phyloP scores from a whole-genome alignment of 2,113 vertebrate species.

The Platysteira castanea region DNA sequence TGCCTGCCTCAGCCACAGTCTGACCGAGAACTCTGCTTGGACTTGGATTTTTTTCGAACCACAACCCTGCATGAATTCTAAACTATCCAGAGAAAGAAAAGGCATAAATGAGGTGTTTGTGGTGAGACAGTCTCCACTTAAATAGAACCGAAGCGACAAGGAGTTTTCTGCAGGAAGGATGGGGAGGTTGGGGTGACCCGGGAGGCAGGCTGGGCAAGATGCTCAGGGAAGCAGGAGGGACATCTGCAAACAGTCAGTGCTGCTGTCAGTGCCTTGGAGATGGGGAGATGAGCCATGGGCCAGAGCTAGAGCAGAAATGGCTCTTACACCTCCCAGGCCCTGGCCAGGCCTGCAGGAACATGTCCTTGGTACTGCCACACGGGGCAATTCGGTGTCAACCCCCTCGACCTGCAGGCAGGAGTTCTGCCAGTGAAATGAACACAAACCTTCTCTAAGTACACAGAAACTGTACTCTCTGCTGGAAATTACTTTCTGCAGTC shows the following conservation, averaged over 20 bases:
- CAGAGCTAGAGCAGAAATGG: not conserved
- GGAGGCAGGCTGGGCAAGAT: not conserved
- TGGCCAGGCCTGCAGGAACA: rapidly evolving
- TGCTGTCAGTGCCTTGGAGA: not conserved
- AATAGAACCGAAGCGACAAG: slow-evolving; percentile 42
- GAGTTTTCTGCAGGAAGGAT: slow-evolving; percentile 31
- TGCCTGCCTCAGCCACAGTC: not conserved
- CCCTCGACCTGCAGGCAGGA: not conserved
- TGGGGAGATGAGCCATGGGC: not conserved
- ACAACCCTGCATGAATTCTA: slow-evolving; percentile 27
- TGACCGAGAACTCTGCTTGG: not conserved
- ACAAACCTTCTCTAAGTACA: not conserved
- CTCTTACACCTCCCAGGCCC: rapidly evolving
- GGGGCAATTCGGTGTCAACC: rapidly evolving
- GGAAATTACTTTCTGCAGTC: slow-evolving; percentile 19
- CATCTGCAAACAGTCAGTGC: not conserved
- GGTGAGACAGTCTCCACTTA: slow-evolving; percentile 70
- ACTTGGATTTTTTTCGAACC: slow-evolving; percentile 35
- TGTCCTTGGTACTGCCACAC: not conserved
- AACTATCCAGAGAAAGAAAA: slow-evolving; percentile 22
- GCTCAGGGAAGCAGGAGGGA: not conserved
- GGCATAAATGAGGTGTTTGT: slow-evolving; percentile 59
- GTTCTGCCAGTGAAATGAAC: not conserved
- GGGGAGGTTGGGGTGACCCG: not conserved
- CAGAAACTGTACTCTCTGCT: not conserved